Conservation (phyloP, 1,140 invertebrate genomes). For the Lordiphosa mommai region DNA sequence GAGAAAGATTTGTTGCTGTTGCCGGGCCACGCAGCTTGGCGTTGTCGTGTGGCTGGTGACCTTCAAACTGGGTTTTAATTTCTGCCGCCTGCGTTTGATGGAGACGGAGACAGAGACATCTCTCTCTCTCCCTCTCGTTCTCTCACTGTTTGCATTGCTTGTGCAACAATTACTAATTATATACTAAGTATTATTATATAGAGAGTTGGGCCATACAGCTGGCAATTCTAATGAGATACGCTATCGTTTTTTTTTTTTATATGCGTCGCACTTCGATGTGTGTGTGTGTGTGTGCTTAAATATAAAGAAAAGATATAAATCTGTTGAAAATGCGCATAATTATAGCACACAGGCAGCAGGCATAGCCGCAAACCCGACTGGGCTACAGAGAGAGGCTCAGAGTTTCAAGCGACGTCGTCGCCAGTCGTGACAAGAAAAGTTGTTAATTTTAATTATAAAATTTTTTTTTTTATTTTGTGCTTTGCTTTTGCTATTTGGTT, state of each 20-base stretch:
- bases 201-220: conserved; percentile 48
- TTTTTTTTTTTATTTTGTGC: conserved; percentile 19
- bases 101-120: neutral
- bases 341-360: conserved; percentile 49
- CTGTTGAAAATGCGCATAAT: conserved; percentile 77
- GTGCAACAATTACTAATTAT: conserved; percentile 78
- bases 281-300: conserved; percentile 36
- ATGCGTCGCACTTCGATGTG: conserved; percentile 23
- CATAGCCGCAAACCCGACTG: conserved; percentile 18
- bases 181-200: conserved; percentile 39
- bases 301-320: conserved; percentile 65
- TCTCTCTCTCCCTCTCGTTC: neutral
- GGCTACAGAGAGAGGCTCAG: conserved; percentile 14
- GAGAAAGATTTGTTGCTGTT: conserved; percentile 22
- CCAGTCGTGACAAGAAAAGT: conserved; percentile 73
- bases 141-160: conserved; percentile 57
- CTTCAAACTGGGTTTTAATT: conserved; percentile 76
- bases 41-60: conserved; percentile 60
- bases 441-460: conserved; percentile 75
- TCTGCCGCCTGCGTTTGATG: conserved; percentile 56
- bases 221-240: conserved; percentile 70
- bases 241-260: conserved; percentile 53
- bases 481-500: no score
- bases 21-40: conserved; percentile 57
- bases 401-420: conserved; percentile 28